phyloP scores from a whole-genome alignment of 2,888 invertebrate species.

The Villa cingulata region DNA sequence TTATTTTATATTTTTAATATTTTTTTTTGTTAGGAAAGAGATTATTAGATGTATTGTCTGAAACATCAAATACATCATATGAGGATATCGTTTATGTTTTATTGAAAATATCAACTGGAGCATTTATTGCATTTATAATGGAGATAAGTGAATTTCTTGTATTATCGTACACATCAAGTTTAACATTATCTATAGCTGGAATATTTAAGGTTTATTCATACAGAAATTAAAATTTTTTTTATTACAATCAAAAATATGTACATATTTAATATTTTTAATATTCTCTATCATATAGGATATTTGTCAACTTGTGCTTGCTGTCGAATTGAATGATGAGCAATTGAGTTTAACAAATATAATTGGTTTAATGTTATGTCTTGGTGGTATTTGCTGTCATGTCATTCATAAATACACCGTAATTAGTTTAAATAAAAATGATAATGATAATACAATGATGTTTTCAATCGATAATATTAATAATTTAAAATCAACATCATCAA shows the following conservation, averaged over 20 bases:
- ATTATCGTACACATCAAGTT: constrained; percentile 85
- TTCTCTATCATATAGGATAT: constrained; percentile 59
- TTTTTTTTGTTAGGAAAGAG: constrained; percentile 10
- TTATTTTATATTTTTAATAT: no score
- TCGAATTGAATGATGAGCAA: constrained; percentile 72
- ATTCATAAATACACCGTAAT: constrained; percentile 47
- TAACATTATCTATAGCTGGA: constrained; percentile 89
- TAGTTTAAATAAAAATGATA: background rate
- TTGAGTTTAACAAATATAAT: constrained; percentile 68
- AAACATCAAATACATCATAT: constrained; percentile 16
- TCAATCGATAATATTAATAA: background rate
- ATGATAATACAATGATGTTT: background rate
- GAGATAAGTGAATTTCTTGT: constrained; percentile 90
- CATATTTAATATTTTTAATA: background rate
- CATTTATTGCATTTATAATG: constrained; percentile 83
- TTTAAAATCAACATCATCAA: background rate
- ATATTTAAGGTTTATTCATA: constrained; percentile 75
- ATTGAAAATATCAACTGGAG: constrained; percentile 57
- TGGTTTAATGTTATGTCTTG: constrained; percentile 75
- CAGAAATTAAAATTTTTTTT: background rate
- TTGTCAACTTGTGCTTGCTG: constrained; percentile 77
- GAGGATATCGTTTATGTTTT: constrained; percentile 38
- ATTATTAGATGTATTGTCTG: constrained; percentile 15
- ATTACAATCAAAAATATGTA: no score
- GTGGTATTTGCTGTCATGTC: constrained; percentile 77